phyloP scores from a whole-genome alignment of 2,113 vertebrate species.

The Eptesicus fuscus region DNA sequence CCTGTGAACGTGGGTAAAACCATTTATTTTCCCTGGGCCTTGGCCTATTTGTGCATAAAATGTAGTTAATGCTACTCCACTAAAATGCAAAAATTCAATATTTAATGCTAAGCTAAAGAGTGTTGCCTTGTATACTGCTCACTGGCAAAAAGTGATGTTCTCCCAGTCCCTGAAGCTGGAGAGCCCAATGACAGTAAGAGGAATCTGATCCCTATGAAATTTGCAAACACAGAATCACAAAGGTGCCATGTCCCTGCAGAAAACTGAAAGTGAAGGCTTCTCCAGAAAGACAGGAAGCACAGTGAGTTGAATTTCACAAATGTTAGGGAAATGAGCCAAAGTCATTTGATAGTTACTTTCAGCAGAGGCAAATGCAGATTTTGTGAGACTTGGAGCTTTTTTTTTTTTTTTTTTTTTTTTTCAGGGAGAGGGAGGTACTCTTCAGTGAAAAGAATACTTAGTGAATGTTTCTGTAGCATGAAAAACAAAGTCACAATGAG shows the following conservation, averaged over 20 bases:
- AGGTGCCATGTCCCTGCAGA: neutral
- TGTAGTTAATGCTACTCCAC: conserved; percentile 13
- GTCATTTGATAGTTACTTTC: neutral
- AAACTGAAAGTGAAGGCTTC: neutral
- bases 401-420: neutral
- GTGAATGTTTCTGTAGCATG: neutral
- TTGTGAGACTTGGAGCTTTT: neutral
- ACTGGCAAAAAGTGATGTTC: neutral
- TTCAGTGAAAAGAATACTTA: neutral
- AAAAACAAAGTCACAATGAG: neutral
- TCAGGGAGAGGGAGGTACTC: neutral
- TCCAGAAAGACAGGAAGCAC: neutral
- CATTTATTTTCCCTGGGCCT: neutral
- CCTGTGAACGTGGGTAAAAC: neutral
- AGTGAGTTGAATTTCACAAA: neutral
- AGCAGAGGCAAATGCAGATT: neutral
- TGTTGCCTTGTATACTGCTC: neutral
- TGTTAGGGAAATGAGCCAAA: neutral
- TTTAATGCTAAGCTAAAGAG: neutral
- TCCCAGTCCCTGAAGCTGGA: neutral
- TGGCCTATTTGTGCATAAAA: conserved; percentile 25
- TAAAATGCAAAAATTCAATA: neutral
- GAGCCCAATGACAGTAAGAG: neutral
- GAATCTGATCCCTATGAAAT: neutral
- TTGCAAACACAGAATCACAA: neutral